Percentiles rank a stretch among this genome's conserved stretches.
These are phyloP conservation scores for Polypterus bichir DNA, from an alignment of 2,113 vertebrate genomes.

Conservation along the genomic window DNA sequence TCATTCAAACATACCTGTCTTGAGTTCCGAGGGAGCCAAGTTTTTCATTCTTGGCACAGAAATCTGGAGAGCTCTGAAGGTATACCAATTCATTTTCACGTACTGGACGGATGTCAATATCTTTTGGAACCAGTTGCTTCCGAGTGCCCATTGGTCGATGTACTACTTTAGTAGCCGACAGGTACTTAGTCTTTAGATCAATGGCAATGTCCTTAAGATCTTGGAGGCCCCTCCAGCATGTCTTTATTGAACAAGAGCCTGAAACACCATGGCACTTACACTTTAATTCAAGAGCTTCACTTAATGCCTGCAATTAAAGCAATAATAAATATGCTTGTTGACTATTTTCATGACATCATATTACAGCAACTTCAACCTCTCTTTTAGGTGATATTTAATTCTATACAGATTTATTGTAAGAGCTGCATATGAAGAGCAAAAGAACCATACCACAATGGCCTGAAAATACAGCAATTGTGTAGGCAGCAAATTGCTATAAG, in stretches of 20 bases:
- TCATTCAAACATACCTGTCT: constrained; percentile 65
- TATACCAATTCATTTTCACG: constrained; percentile 92
- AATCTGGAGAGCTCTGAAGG: constrained; percentile 88
- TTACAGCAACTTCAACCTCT: too few relatives aligned
- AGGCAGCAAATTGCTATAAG: too few relatives aligned
- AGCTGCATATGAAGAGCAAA: too few relatives aligned
- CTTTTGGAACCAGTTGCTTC: constrained; percentile 95
- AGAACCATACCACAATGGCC: too few relatives aligned
- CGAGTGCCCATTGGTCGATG: constrained; percentile 86
- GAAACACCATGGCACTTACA: constrained; percentile 97
- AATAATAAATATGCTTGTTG: too few relatives aligned
- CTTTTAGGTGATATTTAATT: too few relatives aligned
- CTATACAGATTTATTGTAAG: too few relatives aligned
- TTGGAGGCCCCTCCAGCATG: constrained; percentile 91
- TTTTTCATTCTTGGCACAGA: constrained; percentile 85
- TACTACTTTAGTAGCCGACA: constrained; percentile 92
- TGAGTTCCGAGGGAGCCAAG: constrained; percentile 86
- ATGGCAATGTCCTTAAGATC: constrained; percentile 79
- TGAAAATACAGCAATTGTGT: too few relatives aligned
- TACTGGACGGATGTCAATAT: constrained; percentile 88
- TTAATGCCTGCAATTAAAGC: constrained; percentile 52
- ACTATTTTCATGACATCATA: too few relatives aligned
- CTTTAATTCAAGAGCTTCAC: constrained; percentile 83
- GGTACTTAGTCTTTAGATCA: constrained; percentile 89
- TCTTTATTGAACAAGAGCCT: constrained; percentile 93